Conservation (phyloP, 2,888 invertebrate species). For the Cyrtodaria siliqua region DNA sequence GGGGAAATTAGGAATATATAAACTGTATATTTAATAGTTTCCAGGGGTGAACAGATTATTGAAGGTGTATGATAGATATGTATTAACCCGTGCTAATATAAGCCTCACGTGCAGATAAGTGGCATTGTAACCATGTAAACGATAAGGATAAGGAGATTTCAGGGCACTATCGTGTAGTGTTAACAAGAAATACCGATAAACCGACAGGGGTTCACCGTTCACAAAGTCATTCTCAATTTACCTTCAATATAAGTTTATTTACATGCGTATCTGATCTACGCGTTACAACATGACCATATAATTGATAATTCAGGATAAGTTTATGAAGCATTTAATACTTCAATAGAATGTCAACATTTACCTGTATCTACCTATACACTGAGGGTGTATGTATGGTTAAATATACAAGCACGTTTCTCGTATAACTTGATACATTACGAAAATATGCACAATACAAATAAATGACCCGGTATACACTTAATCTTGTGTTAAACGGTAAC, state of each 20-base stretch:
- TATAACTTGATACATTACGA: too few species aligned
- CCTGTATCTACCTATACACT: not conserved
- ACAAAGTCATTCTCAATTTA: constrained; percentile 12
- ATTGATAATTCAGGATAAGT: constrained; percentile 20
- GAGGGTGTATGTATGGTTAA: not conserved
- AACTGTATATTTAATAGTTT: too few species aligned
- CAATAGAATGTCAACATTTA: not conserved
- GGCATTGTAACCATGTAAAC: constrained; percentile 18
- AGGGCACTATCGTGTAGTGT: constrained; percentile 4
- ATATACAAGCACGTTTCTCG: too few species aligned
- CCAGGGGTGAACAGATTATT: not conserved
- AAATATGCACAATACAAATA: too few species aligned
- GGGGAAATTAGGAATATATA: too few species aligned
- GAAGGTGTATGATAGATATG: not conserved
- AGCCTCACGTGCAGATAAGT: constrained; percentile 5
- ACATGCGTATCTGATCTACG: constrained; percentile 7
- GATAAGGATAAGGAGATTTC: constrained; percentile 19
- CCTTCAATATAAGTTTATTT: constrained; percentile 12
- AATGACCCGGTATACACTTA: too few species aligned
- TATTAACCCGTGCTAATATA: not conserved
- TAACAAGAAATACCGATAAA: constrained; percentile 20
- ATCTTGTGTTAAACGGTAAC: too few species aligned
- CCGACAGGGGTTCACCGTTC: not conserved
- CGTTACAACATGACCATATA: constrained; percentile 13
- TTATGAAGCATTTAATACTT: constrained; percentile 8